phyloP scores from a whole-genome alignment of 2,888 invertebrate genomes.

The Acanthosepion lycidas region DNA sequence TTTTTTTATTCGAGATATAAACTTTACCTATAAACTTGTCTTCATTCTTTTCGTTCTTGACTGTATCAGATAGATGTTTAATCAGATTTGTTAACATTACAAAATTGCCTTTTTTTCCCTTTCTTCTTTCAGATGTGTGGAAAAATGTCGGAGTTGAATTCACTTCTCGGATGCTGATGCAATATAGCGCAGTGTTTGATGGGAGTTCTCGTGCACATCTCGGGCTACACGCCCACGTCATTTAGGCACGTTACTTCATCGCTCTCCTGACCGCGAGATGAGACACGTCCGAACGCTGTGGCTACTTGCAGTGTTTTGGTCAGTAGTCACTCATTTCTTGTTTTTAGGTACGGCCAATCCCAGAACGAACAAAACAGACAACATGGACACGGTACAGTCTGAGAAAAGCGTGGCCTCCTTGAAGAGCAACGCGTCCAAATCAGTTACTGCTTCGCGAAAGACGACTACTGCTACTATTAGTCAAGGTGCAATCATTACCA shows the following conservation, averaged over 20 bases:
- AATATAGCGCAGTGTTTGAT: not conserved
- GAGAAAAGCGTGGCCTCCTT: not conserved
- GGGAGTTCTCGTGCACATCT: not conserved
- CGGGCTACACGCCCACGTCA: not conserved
- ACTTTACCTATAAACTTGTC: too few species aligned
- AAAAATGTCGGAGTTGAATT: not conserved
- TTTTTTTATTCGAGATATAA: too few species aligned
- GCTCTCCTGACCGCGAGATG: conserved; percentile 34
- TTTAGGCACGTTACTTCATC: not conserved
- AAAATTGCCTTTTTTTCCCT: not conserved
- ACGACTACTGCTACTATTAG: not conserved
- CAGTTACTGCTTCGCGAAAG: not conserved
- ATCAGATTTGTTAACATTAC: too few species aligned
- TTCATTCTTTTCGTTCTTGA: too few species aligned
- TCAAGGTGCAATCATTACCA: not conserved
- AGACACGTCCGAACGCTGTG: not conserved
- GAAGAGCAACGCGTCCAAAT: not conserved
- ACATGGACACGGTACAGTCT: not conserved
- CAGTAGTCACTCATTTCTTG: not conserved
- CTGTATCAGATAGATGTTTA: too few species aligned
- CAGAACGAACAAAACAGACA: not conserved
- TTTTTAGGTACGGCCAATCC: not conserved
- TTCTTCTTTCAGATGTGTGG: not conserved
- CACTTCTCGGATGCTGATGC: not conserved
- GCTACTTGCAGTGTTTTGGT: not conserved